A percentile compares a stretch with the other conserved stretches of the same genome.
These are phyloP conservation scores for Prolemur simus DNA, from an alignment of 2,113 vertebrate genomes.

Conservation along the genomic window DNA sequence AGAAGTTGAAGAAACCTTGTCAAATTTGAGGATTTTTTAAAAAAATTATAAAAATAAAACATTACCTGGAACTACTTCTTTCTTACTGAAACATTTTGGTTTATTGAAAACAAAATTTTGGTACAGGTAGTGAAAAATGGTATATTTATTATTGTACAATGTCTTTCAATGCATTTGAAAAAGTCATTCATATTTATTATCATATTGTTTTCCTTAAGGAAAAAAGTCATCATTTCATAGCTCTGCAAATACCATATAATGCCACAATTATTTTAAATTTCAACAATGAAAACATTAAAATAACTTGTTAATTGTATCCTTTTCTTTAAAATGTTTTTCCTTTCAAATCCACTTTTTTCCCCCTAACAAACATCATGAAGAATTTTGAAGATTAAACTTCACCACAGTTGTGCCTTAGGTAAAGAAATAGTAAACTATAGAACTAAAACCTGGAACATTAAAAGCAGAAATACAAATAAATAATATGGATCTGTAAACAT, in stretches of 20 bases:
- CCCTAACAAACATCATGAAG: constrained; percentile 54
- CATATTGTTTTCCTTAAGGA: constrained; percentile 71
- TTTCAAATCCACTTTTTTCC: constrained; percentile 18
- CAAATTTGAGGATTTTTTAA: not conserved
- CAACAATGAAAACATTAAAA: constrained; percentile 77
- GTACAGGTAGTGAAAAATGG: not conserved
- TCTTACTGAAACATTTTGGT: constrained; percentile 10
- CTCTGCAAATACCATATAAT: not conserved
- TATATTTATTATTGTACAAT: constrained; percentile 46
- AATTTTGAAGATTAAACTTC: constrained; percentile 59
- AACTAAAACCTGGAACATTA: not conserved
- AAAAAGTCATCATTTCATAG: constrained; percentile 28
- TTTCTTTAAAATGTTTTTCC: constrained; percentile 75
- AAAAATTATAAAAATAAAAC: constrained; percentile 31
- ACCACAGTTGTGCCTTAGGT: constrained; percentile 43
- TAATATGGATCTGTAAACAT: not conserved
- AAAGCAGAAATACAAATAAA: not conserved
- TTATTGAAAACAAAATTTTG: constrained; percentile 54
- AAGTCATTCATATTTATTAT: constrained; percentile 78
- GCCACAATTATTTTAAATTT: constrained; percentile 54
- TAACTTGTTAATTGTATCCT: constrained; percentile 74
- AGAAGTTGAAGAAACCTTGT: constrained; percentile 13
- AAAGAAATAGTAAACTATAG: constrained; percentile 44
- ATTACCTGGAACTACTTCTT: constrained; percentile 9
- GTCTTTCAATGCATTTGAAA: constrained; percentile 68